Percentiles rank a stretch among this genome's conserved stretches.
phyloP scores from a whole-genome alignment of 1,140 invertebrate genomes.

The Dreissena rostriformis region DNA sequence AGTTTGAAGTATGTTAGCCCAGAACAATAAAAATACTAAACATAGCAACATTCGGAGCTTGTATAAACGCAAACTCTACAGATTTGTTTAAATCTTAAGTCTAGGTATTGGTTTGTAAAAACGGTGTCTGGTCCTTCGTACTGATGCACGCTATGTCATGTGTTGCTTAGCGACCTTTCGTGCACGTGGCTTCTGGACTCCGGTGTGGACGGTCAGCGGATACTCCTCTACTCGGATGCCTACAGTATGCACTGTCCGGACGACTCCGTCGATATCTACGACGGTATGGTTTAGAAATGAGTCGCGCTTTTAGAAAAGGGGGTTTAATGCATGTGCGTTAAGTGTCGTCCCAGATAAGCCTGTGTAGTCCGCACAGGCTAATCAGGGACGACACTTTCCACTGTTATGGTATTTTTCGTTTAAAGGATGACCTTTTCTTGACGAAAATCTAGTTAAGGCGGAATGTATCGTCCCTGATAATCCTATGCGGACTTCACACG shows the following conservation, averaged over 20 bases:
- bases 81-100: not conserved
- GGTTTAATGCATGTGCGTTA: too few species aligned
- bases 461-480: too few species aligned
- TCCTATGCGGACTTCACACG: too few species aligned
- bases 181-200: conserved; percentile 49
- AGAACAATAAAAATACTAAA: not conserved
- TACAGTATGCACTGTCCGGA: conserved; percentile 14
- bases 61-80: not conserved
- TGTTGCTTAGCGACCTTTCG: conserved; percentile 18
- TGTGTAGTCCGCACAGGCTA: too few species aligned
- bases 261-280: conserved; percentile 38
- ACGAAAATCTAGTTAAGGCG: too few species aligned
- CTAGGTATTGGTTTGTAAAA: not conserved
- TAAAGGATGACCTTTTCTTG: too few species aligned
- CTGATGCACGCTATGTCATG: not conserved
- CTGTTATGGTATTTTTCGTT: too few species aligned
- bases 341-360: too few species aligned
- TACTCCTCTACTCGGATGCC: conserved; percentile 39
- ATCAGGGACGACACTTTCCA: too few species aligned
- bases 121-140: not conserved
- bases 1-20: not conserved
- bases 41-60: not conserved
- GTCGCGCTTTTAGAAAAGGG: too few species aligned
- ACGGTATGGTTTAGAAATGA: conserved; percentile 14
- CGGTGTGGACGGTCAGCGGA: conserved; percentile 32